Evolutionary conservation across 2,113 vertebrate genomes (phyloP).

Genomic region (Corapipo altera): DNA sequence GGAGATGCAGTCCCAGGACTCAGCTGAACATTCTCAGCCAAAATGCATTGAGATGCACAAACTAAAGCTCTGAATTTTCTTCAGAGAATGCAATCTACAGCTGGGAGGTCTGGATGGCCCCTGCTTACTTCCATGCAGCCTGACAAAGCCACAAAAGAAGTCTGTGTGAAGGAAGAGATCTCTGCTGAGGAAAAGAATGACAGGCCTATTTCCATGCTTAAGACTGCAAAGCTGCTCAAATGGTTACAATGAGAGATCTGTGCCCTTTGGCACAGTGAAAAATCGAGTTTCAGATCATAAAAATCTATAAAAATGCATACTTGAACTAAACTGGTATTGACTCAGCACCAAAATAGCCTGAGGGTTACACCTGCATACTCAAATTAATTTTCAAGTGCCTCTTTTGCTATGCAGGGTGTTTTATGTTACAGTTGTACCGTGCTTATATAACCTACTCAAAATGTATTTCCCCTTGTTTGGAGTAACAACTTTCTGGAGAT

Average conservation of each 20-base stretch:
- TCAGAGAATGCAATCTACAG: not conserved
- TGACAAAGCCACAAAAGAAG: not conserved
- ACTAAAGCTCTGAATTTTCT: not conserved
- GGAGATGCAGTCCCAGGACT: not conserved
- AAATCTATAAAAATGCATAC: constrained; percentile 23
- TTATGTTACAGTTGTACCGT: constrained; percentile 20
- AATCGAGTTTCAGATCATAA: constrained; percentile 23
- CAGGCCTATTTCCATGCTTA: not conserved
- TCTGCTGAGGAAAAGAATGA: not conserved
- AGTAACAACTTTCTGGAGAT: constrained; percentile 40
- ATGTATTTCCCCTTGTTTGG: constrained; percentile 55
- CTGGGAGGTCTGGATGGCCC: not conserved
- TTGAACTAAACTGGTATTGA: constrained; percentile 44
- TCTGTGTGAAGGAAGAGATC: not conserved
- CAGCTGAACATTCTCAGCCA: not conserved
- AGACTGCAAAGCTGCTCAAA: not conserved
- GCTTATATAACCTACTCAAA: constrained; percentile 47
- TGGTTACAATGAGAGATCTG: not conserved
- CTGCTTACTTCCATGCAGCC: not conserved
- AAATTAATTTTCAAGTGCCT: constrained; percentile 67
- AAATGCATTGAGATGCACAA: not conserved
- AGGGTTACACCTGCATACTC: constrained; percentile 66
- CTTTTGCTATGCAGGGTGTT: constrained; percentile 30
- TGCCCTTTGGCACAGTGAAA: constrained; percentile 23
- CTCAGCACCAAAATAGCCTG: constrained; percentile 51